phyloP scores from a whole-genome alignment of 2,113 vertebrate species.

The Terrapene triunguis region DNA sequence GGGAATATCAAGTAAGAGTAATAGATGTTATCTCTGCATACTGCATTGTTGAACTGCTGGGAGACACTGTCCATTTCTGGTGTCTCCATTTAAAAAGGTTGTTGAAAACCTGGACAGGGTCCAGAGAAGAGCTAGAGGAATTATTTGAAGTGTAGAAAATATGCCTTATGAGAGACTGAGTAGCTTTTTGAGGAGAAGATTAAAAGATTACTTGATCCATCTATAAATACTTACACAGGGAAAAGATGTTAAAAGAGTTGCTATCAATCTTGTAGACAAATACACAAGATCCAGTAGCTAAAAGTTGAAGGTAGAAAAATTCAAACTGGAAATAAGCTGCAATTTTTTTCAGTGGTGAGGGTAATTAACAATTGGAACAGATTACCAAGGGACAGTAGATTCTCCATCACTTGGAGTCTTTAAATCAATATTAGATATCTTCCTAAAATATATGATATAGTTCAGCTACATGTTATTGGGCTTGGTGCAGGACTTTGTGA shows the following conservation, averaged over 20 bases:
- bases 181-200: background rate
- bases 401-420: background rate
- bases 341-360: background rate
- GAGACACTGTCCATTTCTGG: background rate
- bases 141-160: background rate
- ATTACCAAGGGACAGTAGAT: background rate
- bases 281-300: background rate
- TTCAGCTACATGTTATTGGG: background rate
- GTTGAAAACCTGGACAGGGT: background rate
- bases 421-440: background rate
- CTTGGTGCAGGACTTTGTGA: background rate
- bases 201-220: background rate
- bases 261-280: background rate
- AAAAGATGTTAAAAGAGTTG: background rate
- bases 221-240: background rate
- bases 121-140: background rate
- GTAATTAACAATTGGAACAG: background rate
- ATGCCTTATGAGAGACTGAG: background rate
- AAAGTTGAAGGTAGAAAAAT: background rate
- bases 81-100: background rate
- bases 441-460: background rate
- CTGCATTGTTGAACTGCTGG: background rate
- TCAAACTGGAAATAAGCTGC: background rate
- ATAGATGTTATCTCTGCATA: background rate
- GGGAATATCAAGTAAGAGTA: background rate